Base-by-base conservation (phyloP, 2,797 vertebrate genomes). In the Alfaro cultratus region DNA sequence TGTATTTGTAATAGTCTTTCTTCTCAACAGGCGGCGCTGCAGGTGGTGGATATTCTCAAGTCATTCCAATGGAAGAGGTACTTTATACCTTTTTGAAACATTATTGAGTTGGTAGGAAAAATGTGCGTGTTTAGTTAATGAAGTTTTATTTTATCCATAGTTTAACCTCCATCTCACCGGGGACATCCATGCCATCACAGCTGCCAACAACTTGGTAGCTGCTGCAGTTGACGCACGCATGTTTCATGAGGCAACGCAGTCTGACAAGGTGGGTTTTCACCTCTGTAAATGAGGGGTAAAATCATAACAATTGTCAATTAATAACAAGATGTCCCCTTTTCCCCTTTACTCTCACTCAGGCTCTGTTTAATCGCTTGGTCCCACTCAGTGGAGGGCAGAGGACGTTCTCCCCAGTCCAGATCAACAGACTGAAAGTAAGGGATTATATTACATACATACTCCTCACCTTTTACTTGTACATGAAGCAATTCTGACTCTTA, bases 1-100 rank as follows among this genome's bases (percentile, higher is more conserved):
- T n/a, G 18, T 55, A 55, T n/a, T 5, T 76, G 36, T 74, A 43
- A 16, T 86, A 78, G 31, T 83, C 26, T 80, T 2, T 88, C 87
- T 45, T 84, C 68, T 86, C 85, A 90, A 7, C 92, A 99, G 99
- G 99, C 88, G 99, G 99, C 68, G 99, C 99, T 94, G 99, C 99
- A 88, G 99, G 99, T 80, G 99, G 99, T 13, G 99, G 99, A 88
- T 99, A 99, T 89, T 99, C 98, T 82, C 99, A 99, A 87, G 97
- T 99, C 86, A 94, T 99, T 91, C 99, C 99, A 23, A 99, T 99
- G 99, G 99, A 99, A 90, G 99, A 99, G 98, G 99, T 99, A 97
- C 23, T 3, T 1, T 23, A 15, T 36, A 57, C 4, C 26, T 78
- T 26, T 79, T 55, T 5, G 5, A 73, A 5, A 15, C 71, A 5